Base-by-base conservation (phyloP, 2,113 vertebrate genomes). In the Ancistrus triradiatus region DNA sequence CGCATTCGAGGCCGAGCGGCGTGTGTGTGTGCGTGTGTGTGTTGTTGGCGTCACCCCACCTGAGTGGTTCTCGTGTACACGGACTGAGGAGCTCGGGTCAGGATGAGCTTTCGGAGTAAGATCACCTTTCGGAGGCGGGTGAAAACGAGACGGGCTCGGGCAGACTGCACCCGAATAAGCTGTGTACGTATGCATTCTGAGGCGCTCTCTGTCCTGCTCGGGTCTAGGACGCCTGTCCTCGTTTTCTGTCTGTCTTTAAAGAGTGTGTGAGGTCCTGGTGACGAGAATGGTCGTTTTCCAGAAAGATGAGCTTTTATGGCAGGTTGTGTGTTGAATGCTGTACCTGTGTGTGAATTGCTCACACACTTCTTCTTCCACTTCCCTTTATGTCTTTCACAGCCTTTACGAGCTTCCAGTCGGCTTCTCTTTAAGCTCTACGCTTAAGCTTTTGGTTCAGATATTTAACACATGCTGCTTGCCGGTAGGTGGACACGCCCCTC, bases 21-120 rank as follows among this genome's bases (percentile, higher is more conserved):
- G 38, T 33, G 43, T 67, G 14, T 14, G n/a, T 28, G 40, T 28
- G 25, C 31, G 25, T 17, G 15, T 14, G 7, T 40, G 48, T 60
- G 57, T 21, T n/a, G n/a, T n/a, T n/a, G n/a, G n/a, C n/a, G 27
- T 31, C 27, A 31, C 6, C 38, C 14, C 38, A n/a, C 14, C 11
- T n/a, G 13, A 15, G 38, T 42, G 13, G 13, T 42, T 14, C 13
- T 15, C 6, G 11, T 37, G 14, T 11, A 37, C n/a, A 42, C 38
- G n/a, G 59, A 13, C 35, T 52, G 21, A 38, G 3, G 19, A 31
- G 27, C 19, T 22, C 50, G 11, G 11, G 14, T 52, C 21, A 69
- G 61, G 50, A 98, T 98, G 95, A 98, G 94, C 78, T 95, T 97
- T 82, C 87, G 90, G 63, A 92, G 80, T 73, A 94, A 93, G 60